phyloP scores from a whole-genome alignment of 2,888 invertebrate species.

The Chrysina gloriosa region DNA sequence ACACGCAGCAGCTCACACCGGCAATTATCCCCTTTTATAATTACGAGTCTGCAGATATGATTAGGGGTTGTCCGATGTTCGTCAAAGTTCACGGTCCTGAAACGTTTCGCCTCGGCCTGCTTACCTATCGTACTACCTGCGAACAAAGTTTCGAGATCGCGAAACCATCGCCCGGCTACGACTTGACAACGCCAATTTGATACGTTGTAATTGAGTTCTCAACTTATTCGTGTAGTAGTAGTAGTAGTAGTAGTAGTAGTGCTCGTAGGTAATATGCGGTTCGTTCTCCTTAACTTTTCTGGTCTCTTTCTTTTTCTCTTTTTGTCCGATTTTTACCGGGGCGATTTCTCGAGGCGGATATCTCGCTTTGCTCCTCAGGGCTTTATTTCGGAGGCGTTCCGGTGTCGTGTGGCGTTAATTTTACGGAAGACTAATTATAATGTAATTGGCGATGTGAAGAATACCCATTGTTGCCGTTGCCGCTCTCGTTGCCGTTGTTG shows the following conservation, averaged over 20 bases:
- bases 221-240: constrained; percentile 57
- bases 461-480: constrained; percentile 18
- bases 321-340: constrained; percentile 48
- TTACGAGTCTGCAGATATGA: constrained; percentile 59
- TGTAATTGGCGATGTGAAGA: constrained; percentile 53
- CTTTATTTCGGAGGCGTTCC: not conserved
- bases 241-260: too few species aligned
- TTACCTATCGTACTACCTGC: too few species aligned
- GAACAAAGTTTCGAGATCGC: constrained; percentile 52
- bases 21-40: constrained; percentile 60
- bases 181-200: constrained; percentile 54
- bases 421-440: constrained; percentile 55
- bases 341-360: not conserved
- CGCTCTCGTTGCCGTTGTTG: too few species aligned
- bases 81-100: constrained; percentile 51
- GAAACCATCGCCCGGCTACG: constrained; percentile 53
- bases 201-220: constrained; percentile 62
- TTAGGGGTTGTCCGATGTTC: constrained; percentile 59
- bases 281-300: constrained; percentile 49
- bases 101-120: constrained; percentile 20
- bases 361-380: not conserved
- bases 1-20: constrained; percentile 55
- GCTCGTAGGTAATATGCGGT: too few species aligned
- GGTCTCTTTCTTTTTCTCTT: constrained; percentile 47
- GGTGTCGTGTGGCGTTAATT: constrained; percentile 52